phyloP scores from a whole-genome alignment of 2,113 vertebrate genomes.

The Rynchops niger region DNA sequence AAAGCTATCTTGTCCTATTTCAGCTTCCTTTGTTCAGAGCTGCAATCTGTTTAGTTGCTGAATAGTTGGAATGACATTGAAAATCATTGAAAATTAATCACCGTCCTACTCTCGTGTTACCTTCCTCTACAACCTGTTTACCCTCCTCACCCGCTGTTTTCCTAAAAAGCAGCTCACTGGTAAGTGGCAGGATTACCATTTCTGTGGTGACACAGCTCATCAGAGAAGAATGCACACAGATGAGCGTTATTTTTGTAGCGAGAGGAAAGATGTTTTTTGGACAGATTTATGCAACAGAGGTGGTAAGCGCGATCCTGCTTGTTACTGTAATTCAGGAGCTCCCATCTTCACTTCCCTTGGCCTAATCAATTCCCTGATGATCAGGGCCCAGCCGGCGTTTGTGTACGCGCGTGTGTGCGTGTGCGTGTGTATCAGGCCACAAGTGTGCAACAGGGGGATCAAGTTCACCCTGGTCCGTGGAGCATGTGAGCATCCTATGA shows the following conservation, averaged over 20 bases:
- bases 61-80: not conserved
- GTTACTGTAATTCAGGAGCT: not conserved
- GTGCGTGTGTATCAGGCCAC: not conserved
- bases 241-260: not conserved
- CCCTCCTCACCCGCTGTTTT: not conserved
- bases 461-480: not conserved
- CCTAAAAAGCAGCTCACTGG: not conserved
- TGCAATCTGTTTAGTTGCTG: not conserved
- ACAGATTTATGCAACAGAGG: not conserved
- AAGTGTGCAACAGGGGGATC: not conserved
- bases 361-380: not conserved
- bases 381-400: not conserved
- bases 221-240: not conserved
- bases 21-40: not conserved
- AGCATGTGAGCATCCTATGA: constrained; percentile 65
- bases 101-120: not conserved
- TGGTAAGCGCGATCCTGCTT: fast-evolving
- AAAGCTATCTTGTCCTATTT: not conserved
- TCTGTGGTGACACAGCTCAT: not conserved
- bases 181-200: not conserved
- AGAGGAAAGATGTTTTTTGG: not conserved
- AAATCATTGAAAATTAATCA: not conserved
- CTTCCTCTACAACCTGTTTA: constrained; percentile 6
- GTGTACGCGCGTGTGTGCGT: too few relatives aligned
- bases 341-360: not conserved